Evolutionary conservation across 2,888 invertebrate genomes (phyloP), one percentile per base, ranked within the genome.

Genomic region (Entomobrya proxima): DNA sequence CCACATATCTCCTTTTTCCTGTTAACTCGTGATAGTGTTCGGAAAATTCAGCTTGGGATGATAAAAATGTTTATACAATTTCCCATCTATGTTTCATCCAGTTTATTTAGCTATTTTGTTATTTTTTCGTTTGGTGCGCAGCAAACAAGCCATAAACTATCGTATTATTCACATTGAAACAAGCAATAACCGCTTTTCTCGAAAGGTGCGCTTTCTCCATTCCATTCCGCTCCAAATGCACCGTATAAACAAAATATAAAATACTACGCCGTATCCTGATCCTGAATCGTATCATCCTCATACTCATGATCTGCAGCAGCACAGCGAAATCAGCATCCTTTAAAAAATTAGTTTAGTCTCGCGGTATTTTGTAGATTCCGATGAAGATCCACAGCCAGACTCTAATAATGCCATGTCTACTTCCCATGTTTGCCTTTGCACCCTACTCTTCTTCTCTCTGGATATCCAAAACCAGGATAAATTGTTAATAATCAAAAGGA

Each of bases 181-280:
- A 80, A 52, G 78, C 78, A 79, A 80, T 80, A 80, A 80, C 80
- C 69, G 69, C 40, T 74, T 47, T 74, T 27, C 74, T 50, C 30
- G 47, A 47, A 74, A 47, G 74, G 74, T 74, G 74, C 9, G 74
- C 37, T 24, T 47, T 74, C 32, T 47, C 32, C 50, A 27, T 64
- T 64, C 64, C 64, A 67, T 67, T 67, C 67, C 67, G 67, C 67
- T 67, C 40, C 67, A 40, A 40, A 67, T 67, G 40, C 24, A 21
- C 24, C 67, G n/a, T n/a, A 67, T 6, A 40, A 21, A 67, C 4
- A 64, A 24, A 40, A 67, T n/a, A 40, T 40, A 67, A 3, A 37
- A 24, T 21, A 21, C 21, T 21, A 1, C 11, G 40, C 67, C n/a
- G 18, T 35, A 64, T 61, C 32, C 37, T 35, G 55, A 4, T 13